Base-by-base conservation (phyloP, 1,140 invertebrate genomes). In the Agraylea sexmaculata region DNA sequence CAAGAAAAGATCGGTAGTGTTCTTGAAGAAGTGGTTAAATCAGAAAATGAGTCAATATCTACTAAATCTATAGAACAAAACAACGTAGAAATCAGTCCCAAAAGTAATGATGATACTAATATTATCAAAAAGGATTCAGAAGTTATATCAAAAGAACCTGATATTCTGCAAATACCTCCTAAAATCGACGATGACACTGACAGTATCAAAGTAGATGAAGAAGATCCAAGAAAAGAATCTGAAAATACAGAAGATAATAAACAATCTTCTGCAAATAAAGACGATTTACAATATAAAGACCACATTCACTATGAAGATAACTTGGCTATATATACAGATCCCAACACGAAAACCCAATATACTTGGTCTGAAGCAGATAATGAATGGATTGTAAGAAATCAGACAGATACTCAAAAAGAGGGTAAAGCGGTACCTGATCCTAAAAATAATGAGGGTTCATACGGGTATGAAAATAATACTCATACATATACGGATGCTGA, bases 401-500 rank as follows among this genome's bases (percentile, higher is more conserved):
- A 43, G 12, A 40, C 32, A 27, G 39, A 42, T 32, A 52, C 51
- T 13, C 57, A 62, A 43, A 58, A 57, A 37, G 54, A 62, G 15
- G 53, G 57, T 48, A 53, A 52, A 40, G 45, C 56, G 58, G 53
- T 29, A 52, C 39, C 53, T 53, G 37, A 56, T 41, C 40, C 51
- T 38, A 53, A 43, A 32, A 52, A 56, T 49, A 47, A 53, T 17
- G 44, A 54, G 22, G 59, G 54, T 8, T 53, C 54, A 20, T 83
- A 83, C 58, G 76, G 77, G 33, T 83, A 77, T 63, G 79, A 86
- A 60, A 73, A 83, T 56, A 77, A 83, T 49, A 78, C 78, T 22
- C 80, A 82, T 49, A 80, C 77, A 4, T 91, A 88, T 48, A 84
- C 76, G 11, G 91, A 95, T 62, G 66, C 78, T 42, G 91, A 96